Conservation (phyloP, 2,113 vertebrate genomes). For the Actenoides lindsayi region DNA sequence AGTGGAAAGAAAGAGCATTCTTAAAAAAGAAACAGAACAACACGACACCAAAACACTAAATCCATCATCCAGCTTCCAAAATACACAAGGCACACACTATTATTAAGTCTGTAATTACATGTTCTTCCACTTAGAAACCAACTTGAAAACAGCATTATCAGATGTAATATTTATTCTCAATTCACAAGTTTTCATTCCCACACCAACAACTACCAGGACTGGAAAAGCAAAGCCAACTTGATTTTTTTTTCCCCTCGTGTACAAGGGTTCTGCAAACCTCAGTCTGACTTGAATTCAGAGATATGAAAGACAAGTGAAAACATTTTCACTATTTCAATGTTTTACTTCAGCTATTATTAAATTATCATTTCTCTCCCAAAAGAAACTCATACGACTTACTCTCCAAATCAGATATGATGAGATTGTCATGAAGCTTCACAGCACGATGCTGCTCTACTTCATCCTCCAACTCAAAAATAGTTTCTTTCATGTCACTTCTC, state of each 20-base stretch:
- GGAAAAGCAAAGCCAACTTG: conserved; percentile 6
- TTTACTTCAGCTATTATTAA: background rate
- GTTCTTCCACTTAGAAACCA: conserved; percentile 4
- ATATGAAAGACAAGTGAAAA: background rate
- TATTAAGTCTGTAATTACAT: background rate
- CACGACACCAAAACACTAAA: background rate
- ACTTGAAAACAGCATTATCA: background rate
- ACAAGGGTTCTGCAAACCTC: background rate
- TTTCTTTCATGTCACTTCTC: conserved; percentile 95
- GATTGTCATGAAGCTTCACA: conserved; percentile 95
- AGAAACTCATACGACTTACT: conserved; percentile 77
- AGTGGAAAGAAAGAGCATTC: background rate
- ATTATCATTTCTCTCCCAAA: background rate
- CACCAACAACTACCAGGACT: background rate
- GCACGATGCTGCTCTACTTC: conserved; percentile 96
- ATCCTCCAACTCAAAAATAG: conserved; percentile 95
- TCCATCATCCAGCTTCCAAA: background rate
- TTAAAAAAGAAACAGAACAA: background rate
- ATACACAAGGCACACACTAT: background rate
- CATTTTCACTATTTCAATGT: background rate
- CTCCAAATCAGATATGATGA: conserved; percentile 93
- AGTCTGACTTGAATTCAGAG: background rate
- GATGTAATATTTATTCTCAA: background rate
- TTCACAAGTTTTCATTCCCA: background rate
- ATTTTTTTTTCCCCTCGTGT: background rate